Evolutionary conservation across 2,797 vertebrate species (phyloP), one percentile per base, ranked within the genome.

Genomic region (Sibirionetta formosa): DNA sequence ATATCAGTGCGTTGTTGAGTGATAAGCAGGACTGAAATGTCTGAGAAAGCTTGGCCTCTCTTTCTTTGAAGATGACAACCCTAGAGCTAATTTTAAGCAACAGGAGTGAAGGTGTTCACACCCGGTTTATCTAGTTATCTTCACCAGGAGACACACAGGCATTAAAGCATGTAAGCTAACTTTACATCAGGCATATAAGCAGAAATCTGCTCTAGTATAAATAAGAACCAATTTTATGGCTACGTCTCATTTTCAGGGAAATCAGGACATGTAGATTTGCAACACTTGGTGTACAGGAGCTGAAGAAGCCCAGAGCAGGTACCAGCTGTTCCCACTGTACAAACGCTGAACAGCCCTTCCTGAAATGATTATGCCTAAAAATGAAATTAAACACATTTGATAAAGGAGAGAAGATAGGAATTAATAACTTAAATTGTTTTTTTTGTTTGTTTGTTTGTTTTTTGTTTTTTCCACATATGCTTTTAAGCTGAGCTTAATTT

Each of bases 401-500:
- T 27, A 31, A 29, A 71, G 64, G 33, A 81, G 19, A 42, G 89
- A 80, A 85, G 0, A 40, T 6, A 71, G 36, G 20, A 77, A 64
- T 11, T 42, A 9, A 0, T 42, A 84, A 44, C 23, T 65, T 82
- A 17, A n/a, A 17, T 29, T 36, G 11, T 10, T 20, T 3, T 48
- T 48, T 12, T 48, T 48, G 35, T 35, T 35, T 35, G n/a, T n/a
- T n/a, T n/a, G n/a, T n/a, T 29, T 36, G 10, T 8, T 44, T 10
- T 48, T 48, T 23, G 23, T 48, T 40, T 40, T 40, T 23, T 12
- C 29, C 36, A 50, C 0, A 0, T 19, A 36, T 22, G 35, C 9
- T 36, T 90, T 73, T 50, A 90, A 73, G 38, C 33, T 58, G 85
- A 64, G 29, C n/a, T 69, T 61, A 24, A 82, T 82, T 95, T 90